Conservation (phyloP, 2,797 vertebrate species). For the Spheniscus humboldti region DNA sequence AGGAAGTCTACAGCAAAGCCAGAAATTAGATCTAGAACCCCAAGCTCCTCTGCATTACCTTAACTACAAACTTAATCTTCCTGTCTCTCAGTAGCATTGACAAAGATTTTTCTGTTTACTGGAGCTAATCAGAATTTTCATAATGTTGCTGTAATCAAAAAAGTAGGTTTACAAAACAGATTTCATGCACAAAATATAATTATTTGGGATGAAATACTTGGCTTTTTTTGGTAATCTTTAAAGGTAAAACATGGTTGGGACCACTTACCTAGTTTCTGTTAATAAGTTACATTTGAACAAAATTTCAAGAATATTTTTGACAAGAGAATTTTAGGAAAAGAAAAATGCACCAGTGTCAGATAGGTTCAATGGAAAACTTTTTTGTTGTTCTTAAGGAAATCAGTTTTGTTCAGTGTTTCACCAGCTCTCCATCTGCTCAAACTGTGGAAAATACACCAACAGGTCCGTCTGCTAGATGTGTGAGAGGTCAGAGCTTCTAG, state of each 20-base stretch:
- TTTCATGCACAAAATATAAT: background rate
- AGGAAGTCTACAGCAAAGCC: background rate
- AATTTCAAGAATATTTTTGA: background rate
- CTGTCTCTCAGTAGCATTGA: background rate
- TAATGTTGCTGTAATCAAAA: background rate
- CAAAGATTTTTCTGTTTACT: background rate
- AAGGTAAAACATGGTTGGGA: background rate
- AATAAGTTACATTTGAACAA: background rate
- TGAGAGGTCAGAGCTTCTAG: background rate
- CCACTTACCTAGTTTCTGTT: background rate
- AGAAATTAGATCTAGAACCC: background rate
- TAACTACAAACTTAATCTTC: background rate
- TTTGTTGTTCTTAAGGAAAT: background rate
- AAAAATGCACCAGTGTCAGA: background rate
- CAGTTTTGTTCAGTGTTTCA: background rate
- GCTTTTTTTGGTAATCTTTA: background rate
- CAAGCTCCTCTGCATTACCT: background rate
- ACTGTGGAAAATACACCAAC: background rate
- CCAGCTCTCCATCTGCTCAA: background rate
- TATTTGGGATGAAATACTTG: background rate
- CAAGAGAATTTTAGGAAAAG: background rate
- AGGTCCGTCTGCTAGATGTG: background rate
- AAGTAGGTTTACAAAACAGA: background rate
- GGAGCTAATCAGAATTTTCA: background rate
- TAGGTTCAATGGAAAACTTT: background rate